Evolutionary conservation across 92 coral and sea anemone species (phyloP), one percentile per base, ranked within the genome.

Genomic region (Phenganax marumi): DNA sequence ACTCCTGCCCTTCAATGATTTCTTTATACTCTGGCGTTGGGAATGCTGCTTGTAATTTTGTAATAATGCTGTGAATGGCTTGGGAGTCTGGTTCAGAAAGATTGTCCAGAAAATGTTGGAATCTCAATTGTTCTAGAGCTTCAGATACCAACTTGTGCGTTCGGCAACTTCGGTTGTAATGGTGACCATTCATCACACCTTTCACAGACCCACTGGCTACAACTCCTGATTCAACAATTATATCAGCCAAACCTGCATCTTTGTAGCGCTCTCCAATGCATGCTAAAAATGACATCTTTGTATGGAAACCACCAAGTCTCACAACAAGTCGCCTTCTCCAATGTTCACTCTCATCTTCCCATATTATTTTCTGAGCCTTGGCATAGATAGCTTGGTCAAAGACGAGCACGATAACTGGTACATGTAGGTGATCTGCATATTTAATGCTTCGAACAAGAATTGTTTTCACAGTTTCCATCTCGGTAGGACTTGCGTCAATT

Each of bases 301-400:
- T 84, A 50, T 84, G 90, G 73, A 91, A 91, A 57, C 73, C 74
- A 43, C 92, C 89, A 87, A 91, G 87, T 33, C 87, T 75, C 14
- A 61, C 50, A 10, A 90, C 76, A 47, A 88, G 65, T 60, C 54
- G 86, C 25, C 54, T 73, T 62, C 81, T 87, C 68, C 73, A 49
- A 33, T 83, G 89, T 52, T 54, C 14, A 55, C 14, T 76, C 7
- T 76, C 69, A 54, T 88, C 91, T 63, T 91, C 85, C 90, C 91
- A 85, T 13, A 25, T n/a, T 11, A 91, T 88, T 75, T 90, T 90
- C 16, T 81, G 79, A 8, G 90, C 93, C 58, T 90, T 85, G 54
- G 92, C 87, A 82, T 87, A 87, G 22, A 87, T 87, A 12, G 92
- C 92, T 65, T 89, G 90, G 62, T 90, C 93, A 76, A 90, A 84